Evolutionary conservation across 2,888 invertebrate genomes (phyloP).

Genomic region (Pteria penguin): DNA sequence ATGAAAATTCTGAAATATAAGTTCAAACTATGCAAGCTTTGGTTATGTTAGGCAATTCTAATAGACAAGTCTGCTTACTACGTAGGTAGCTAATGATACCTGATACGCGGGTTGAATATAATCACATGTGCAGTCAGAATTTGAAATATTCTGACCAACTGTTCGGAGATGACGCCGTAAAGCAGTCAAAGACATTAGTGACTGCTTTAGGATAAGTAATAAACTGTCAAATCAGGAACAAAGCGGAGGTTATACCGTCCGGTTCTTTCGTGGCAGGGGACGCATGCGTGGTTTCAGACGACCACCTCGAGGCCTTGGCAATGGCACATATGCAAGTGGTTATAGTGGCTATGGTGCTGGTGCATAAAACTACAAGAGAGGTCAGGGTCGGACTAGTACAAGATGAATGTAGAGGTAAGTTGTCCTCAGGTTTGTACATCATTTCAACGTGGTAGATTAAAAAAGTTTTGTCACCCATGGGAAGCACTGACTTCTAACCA

Average conservation of each 20-base stretch:
- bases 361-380: not conserved
- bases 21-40: slow-evolving; percentile 33
- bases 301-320: not conserved
- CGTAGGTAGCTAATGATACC: slow-evolving; percentile 34
- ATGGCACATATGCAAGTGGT: no score
- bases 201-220: slow-evolving; percentile 33
- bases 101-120: slow-evolving; percentile 37
- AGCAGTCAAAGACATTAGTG: slow-evolving; percentile 43
- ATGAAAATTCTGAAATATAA: not conserved
- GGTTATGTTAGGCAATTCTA: slow-evolving; percentile 37
- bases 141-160: slow-evolving; percentile 30
- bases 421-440: not conserved
- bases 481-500: slow-evolving; percentile 9
- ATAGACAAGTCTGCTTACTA: slow-evolving; percentile 18
- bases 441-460: slow-evolving; percentile 21
- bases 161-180: slow-evolving; percentile 43
- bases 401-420: not conserved
- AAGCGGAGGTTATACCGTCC: not conserved
- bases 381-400: not conserved
- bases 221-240: slow-evolving; percentile 9
- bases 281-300: not conserved
- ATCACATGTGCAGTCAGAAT: slow-evolving; percentile 34
- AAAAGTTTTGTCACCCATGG: slow-evolving; percentile 11
- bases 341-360: not conserved
- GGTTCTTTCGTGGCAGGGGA: not conserved